Evolutionary conservation across 2,888 invertebrate species (phyloP).

Genomic region (Selenia dentaria): DNA sequence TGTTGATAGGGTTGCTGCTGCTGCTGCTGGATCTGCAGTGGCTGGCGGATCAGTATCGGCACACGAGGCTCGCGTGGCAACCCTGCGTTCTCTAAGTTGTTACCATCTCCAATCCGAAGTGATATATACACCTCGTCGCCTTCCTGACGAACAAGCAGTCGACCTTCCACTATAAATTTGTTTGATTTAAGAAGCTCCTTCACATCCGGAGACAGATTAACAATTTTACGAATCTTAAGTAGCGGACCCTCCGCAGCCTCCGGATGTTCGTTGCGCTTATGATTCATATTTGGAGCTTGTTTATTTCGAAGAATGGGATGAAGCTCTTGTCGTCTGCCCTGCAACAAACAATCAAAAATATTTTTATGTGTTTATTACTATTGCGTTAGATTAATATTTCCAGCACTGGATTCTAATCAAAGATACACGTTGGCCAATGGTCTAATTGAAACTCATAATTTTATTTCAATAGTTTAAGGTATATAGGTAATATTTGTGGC

Average conservation of each 20-base stretch:
- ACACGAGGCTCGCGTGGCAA: background rate
- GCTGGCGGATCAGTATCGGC: too few relatives aligned
- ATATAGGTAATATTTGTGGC: too few relatives aligned
- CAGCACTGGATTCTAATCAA: too few relatives aligned
- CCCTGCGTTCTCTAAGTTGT: background rate
- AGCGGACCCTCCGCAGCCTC: background rate
- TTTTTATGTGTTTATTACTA: too few relatives aligned
- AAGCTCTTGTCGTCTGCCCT: background rate
- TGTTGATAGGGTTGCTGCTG: too few relatives aligned
- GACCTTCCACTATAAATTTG: background rate
- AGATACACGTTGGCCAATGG: too few relatives aligned
- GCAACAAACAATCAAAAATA: too few relatives aligned
- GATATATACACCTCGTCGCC: background rate
- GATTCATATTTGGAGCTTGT: background rate
- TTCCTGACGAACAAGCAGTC: background rate
- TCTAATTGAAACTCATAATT: too few relatives aligned
- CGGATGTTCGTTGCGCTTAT: background rate
- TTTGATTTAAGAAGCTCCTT: background rate
- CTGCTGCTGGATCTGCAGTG: too few relatives aligned
- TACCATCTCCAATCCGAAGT: background rate
- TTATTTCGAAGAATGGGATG: background rate
- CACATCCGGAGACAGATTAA: background rate
- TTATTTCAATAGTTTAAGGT: too few relatives aligned
- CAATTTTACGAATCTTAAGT: slow-evolving; percentile 3
- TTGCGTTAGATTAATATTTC: too few relatives aligned